Percentiles rank a stretch among this genome's conserved stretches.
phyloP scores from a whole-genome alignment of 2,888 invertebrate species.

The Drosophila atripex region DNA sequence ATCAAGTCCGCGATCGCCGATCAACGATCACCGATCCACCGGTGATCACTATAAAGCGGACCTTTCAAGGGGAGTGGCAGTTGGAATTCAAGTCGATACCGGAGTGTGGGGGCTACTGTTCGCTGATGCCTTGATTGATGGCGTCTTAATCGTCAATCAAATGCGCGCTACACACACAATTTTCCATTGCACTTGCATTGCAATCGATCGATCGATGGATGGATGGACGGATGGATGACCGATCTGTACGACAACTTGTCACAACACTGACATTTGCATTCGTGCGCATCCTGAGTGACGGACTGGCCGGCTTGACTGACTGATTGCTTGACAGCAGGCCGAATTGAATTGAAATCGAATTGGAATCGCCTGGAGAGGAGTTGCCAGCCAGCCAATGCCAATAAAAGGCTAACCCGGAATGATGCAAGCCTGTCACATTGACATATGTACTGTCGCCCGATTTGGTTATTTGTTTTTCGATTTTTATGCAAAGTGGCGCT shows the following conservation, averaged over 20 bases:
- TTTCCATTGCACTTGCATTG: conserved; percentile 67
- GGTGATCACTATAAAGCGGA: no score
- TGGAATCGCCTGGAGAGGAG: conserved; percentile 11
- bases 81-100: conserved; percentile 10
- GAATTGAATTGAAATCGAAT: conserved; percentile 3
- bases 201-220: conserved; percentile 30
- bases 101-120: conserved; percentile 52
- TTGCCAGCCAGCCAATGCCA: not conserved
- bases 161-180: conserved; percentile 73
- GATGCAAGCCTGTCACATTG: conserved; percentile 72
- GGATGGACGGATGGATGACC: conserved; percentile 25
- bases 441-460: conserved; percentile 72
- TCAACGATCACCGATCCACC: conserved; percentile 13
- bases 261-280: conserved; percentile 76
- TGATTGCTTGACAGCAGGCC: conserved; percentile 72
- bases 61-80: conserved; percentile 3
- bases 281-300: conserved; percentile 75
- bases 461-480: conserved; percentile 16
- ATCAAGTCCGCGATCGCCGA: conserved; percentile 55
- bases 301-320: conserved; percentile 65
- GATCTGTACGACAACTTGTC: conserved; percentile 70
- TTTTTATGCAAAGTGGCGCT: conserved; percentile 70
- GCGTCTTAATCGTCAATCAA: conserved; percentile 83
- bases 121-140: conserved; percentile 83
- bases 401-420: conserved; percentile 35